Percentiles rank a stretch among this genome's conserved stretches.
Conservation (phyloP, 2,888 invertebrate genomes). For the Hyposoter didymator region DNA sequence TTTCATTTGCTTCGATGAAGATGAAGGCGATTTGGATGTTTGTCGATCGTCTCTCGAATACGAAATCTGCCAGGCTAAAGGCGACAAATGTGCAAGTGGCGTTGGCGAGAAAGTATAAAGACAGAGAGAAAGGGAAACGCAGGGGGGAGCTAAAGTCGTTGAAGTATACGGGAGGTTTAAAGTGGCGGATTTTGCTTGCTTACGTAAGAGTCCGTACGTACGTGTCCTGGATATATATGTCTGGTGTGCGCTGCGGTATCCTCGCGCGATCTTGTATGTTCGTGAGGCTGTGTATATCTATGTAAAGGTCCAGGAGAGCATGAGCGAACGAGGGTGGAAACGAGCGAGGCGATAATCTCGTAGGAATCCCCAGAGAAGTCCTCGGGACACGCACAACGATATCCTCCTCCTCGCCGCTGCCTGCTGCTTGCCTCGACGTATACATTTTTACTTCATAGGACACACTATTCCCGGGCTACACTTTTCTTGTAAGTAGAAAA, state of each 20-base stretch:
- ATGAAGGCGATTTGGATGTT: background rate
- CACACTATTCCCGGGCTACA: slow-evolving; percentile 14
- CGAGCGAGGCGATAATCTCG: slow-evolving; percentile 73
- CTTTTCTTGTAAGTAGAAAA: slow-evolving; percentile 53
- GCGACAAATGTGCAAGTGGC: slow-evolving; percentile 49
- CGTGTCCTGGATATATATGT: slow-evolving; percentile 59
- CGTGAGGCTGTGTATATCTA: background rate
- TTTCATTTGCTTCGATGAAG: background rate
- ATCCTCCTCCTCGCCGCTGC: slow-evolving; percentile 52
- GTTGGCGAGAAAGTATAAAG: background rate
- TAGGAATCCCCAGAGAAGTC: slow-evolving; percentile 72
- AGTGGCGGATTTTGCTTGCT: slow-evolving; percentile 57
- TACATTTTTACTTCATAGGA: slow-evolving; percentile 50
- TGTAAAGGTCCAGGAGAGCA: slow-evolving; percentile 47
- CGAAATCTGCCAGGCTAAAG: slow-evolving; percentile 31
- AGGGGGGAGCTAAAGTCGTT: slow-evolving; percentile 49
- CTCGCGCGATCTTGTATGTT: slow-evolving; percentile 25
- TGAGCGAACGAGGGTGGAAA: slow-evolving; percentile 67
- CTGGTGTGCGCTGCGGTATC: slow-evolving; percentile 53
- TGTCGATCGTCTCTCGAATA: background rate
- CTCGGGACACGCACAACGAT: slow-evolving; percentile 72
- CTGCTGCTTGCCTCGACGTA: slow-evolving; percentile 7
- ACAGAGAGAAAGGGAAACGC: background rate
- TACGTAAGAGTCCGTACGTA: slow-evolving; percentile 56
- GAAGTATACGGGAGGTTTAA: slow-evolving; percentile 48